phyloP scores from a whole-genome alignment of 1,140 invertebrate species.

The Varroa destructor region DNA sequence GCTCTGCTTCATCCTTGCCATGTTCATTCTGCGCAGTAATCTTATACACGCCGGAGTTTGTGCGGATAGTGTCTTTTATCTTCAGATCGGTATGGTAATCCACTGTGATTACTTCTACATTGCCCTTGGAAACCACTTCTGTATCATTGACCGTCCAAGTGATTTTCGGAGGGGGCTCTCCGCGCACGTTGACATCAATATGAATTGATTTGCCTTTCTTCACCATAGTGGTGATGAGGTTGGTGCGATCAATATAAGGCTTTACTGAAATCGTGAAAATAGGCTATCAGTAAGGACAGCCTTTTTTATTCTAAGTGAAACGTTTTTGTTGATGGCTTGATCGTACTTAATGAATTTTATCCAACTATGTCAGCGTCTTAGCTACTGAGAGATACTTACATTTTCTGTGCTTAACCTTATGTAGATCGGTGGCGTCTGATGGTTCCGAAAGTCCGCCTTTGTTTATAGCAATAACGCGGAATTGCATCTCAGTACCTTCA shows the following conservation, averaged over 20 bases:
- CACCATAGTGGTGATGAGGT: constrained; percentile 74
- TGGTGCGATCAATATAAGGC: constrained; percentile 88
- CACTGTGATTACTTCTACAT: constrained; percentile 70
- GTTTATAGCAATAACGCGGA: constrained; percentile 86
- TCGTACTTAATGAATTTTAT: background rate
- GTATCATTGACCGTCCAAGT: constrained; percentile 62
- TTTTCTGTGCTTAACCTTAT: constrained; percentile 74
- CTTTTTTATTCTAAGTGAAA: background rate
- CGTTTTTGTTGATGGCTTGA: background rate
- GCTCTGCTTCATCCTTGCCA: constrained; percentile 79
- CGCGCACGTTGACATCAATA: constrained; percentile 81
- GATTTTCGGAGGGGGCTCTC: constrained; percentile 81
- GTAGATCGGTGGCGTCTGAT: constrained; percentile 83
- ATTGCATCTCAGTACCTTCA: constrained; percentile 83
- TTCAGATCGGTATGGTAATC: constrained; percentile 85
- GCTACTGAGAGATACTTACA: constrained; percentile 48
- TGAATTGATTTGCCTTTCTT: constrained; percentile 80
- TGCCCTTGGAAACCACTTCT: constrained; percentile 48
- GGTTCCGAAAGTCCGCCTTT: constrained; percentile 83
- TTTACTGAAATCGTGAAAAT: constrained; percentile 54
- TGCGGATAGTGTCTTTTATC: constrained; percentile 64
- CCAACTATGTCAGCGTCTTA: background rate
- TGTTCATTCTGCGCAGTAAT: constrained; percentile 80
- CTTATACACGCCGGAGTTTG: constrained; percentile 76
- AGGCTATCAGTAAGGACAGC: background rate